phyloP scores from a whole-genome alignment of 2,113 vertebrate genomes.

The Dromiciops gliroides region DNA sequence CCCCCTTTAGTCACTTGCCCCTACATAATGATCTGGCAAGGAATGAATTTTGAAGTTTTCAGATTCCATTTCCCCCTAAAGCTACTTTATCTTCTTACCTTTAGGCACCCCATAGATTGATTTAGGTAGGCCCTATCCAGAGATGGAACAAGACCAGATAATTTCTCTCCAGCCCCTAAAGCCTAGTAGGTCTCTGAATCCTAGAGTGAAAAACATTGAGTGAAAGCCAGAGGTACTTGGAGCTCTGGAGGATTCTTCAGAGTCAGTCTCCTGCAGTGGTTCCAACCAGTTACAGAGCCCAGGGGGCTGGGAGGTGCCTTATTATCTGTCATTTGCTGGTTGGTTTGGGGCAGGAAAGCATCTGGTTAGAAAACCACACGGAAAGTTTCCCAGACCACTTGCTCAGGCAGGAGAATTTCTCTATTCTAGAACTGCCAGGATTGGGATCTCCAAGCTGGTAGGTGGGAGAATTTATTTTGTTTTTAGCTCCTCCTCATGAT shows the following conservation, averaged over 20 bases:
- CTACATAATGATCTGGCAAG: neutral
- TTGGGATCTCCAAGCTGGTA: neutral
- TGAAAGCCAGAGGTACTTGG: neutral
- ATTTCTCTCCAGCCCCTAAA: neutral
- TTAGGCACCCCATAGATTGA: neutral
- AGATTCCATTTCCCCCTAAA: neutral
- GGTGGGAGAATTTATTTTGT: neutral
- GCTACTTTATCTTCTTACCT: neutral
- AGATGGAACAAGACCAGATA: neutral
- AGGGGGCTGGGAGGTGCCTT: neutral
- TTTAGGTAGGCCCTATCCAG: neutral
- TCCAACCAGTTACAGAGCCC: neutral
- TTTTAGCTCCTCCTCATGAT: neutral
- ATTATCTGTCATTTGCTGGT: neutral
- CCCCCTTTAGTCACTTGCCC: neutral
- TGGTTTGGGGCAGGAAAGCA: neutral
- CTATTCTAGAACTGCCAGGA: neutral
- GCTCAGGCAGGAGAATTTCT: neutral
- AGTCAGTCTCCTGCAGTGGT: neutral
- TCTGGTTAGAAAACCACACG: neutral
- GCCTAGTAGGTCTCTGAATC: neutral
- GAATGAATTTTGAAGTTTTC: neutral
- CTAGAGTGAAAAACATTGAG: neutral
- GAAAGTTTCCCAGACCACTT: neutral
- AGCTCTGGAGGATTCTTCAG: neutral